Evolutionary conservation across 30 jellyfish, hydroid and myxozoan genomes (phyloP).

Genomic region (Aurelia aurita): DNA sequence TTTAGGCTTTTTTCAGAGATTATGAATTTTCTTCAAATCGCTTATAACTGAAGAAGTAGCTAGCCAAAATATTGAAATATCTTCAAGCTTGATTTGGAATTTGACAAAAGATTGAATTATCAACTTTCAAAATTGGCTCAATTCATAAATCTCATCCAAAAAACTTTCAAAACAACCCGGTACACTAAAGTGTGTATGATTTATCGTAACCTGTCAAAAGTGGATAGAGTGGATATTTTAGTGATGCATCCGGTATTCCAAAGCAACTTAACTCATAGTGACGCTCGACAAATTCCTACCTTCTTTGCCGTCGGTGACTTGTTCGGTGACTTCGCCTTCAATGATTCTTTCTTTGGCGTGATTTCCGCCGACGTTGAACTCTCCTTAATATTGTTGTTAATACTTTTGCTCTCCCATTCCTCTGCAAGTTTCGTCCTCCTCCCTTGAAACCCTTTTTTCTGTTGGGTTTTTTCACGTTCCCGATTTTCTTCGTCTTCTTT

Average conservation of each 20-base stretch:
- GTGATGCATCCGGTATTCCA: neutral
- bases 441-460: slow-evolving; percentile 31
- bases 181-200: no score
- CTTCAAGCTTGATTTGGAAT: no score
- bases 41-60: no score
- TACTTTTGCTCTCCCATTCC: slow-evolving; percentile 45
- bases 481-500: slow-evolving; percentile 34
- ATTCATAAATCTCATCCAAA: no score
- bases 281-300: neutral
- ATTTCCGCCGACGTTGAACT: neutral
- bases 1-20: no score
- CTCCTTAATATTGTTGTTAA: slow-evolving; percentile 21
- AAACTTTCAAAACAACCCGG: no score
- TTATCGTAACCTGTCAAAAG: no score
- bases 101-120: no score
- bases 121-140: no score
- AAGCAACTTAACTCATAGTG: no score
- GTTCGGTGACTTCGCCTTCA: slow-evolving; percentile 55
- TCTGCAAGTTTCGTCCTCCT: slow-evolving; percentile 59
- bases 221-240: neutral
- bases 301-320: slow-evolving; percentile 43
- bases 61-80: no score
- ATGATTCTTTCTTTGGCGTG: slow-evolving; percentile 19
- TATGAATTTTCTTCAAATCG: no score
- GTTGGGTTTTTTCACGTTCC: slow-evolving; percentile 40